phyloP scores from a whole-genome alignment of 2,113 vertebrate species.

The Rhadina sibilatrix region DNA sequence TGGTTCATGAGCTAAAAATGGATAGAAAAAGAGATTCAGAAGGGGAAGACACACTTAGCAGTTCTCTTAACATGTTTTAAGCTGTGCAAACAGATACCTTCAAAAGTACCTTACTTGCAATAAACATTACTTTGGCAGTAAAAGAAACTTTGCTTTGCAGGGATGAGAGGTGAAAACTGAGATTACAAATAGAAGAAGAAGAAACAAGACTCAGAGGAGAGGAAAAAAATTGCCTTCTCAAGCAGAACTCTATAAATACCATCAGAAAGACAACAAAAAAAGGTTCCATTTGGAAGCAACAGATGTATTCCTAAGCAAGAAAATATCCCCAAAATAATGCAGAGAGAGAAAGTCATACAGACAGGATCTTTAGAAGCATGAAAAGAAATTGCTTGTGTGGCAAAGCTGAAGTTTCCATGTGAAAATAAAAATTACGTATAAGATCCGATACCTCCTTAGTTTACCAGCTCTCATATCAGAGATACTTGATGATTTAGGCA shows the following conservation, averaged over 20 bases:
- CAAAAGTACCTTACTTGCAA: conserved; percentile 36
- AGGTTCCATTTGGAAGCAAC: conserved; percentile 48
- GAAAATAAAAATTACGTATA: conserved; percentile 21
- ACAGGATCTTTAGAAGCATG: background rate
- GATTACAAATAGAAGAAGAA: conserved; percentile 28
- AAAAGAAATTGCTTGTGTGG: background rate
- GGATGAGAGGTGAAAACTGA: background rate
- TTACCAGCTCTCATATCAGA: conserved; percentile 12
- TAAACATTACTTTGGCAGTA: conserved; percentile 33
- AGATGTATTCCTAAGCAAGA: conserved; percentile 33
- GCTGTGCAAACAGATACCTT: conserved; percentile 27
- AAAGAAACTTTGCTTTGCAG: conserved; percentile 24
- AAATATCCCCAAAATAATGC: background rate
- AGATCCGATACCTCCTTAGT: background rate
- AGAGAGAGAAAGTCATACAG: background rate
- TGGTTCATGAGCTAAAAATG: conserved; percentile 18
- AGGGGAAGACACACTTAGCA: conserved; percentile 4
- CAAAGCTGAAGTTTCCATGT: background rate
- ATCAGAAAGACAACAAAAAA: conserved; percentile 4
- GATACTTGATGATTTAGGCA: conserved; percentile 55
- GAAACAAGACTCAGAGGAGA: conserved; percentile 13
- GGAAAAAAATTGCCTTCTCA: background rate
- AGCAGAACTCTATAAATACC: conserved; percentile 13
- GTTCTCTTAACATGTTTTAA: conserved; percentile 5
- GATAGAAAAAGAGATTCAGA: conserved; percentile 28